Percentiles rank a stretch among this genome's conserved stretches.
Evolutionary conservation across 2,113 vertebrate genomes (phyloP).

Genomic region (Symphodus melops): DNA sequence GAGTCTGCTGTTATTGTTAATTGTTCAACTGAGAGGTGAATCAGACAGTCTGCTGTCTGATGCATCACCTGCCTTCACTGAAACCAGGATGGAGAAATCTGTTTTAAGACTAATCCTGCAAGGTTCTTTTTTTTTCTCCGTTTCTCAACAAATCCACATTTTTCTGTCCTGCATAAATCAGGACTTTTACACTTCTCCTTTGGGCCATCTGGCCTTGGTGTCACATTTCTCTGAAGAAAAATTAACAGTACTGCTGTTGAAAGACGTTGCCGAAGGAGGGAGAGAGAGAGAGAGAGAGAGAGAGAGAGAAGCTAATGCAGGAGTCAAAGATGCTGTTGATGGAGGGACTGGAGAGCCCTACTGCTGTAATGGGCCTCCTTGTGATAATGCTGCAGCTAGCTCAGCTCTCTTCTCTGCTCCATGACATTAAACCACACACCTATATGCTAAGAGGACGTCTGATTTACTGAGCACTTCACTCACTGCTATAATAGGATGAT

Average conservation of each 20-base stretch:
- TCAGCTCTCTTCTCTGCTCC: conserved; percentile 32
- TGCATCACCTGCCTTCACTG: conserved; percentile 49
- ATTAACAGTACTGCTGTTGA: conserved; percentile 55
- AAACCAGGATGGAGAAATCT: conserved; percentile 23
- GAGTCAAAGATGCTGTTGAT: conserved; percentile 15
- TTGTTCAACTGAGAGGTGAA: conserved; percentile 40
- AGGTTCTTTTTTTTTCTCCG: no score
- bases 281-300: neutral
- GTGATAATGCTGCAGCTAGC: conserved; percentile 21
- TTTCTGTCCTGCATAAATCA: conserved; percentile 30
- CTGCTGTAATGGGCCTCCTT: conserved; percentile 4
- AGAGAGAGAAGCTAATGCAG: neutral
- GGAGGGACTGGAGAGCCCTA: neutral
- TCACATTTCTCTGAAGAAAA: conserved; percentile 59
- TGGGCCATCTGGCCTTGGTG: conserved; percentile 56
- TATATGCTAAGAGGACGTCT: no score
- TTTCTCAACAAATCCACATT: conserved; percentile 4
- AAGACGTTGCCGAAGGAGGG: conserved; percentile 35
- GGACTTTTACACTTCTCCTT: conserved; percentile 25
- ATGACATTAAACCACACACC: conserved; percentile 14
- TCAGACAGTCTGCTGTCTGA: conserved; percentile 50
- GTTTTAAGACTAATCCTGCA: neutral
- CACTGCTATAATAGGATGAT: no score
- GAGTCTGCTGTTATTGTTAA: conserved; percentile 14
- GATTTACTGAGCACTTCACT: no score